Evolutionary conservation across 2,797 vertebrate species (phyloP), one percentile per base, ranked within the genome.

Genomic region (Capromys pilorides): DNA sequence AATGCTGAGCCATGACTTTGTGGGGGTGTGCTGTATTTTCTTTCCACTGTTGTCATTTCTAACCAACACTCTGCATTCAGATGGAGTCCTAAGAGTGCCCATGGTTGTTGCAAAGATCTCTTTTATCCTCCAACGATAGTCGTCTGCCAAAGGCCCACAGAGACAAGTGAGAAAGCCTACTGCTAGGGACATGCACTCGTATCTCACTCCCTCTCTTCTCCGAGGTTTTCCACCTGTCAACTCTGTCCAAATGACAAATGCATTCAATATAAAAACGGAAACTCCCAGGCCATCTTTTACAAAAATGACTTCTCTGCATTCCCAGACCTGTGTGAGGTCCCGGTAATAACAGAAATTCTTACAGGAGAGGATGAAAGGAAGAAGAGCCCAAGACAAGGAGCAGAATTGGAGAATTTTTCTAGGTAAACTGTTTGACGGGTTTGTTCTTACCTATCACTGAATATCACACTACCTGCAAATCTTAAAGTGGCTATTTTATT

Each of bases 211-310:
- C 36, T 24, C 22, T 26, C 54, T 80, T 82, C 57, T 62, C 24
- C 41, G 51, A 75, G 49, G 7, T 18, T 88, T 91, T 94, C 83
- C 61, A 33, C 62, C 71, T 93, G 85, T 84, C 91, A 86, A 26
- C 41, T 89, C 6, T 87, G 78, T 69, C 67, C 49, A 69, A 69
- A 39, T 91, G 93, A 91, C 45, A 95, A 88, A 92, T 88, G 69
- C 69, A 86, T 90, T 69, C 75, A 92, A 41, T 59, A 88, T 73
- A 71, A 90, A 94, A 94, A 84, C 24, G 64, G 77, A 92, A 88
- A 39, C 51, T 73, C 79, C 92, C 39, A 86, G 83, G 90, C 66
- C 79, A 82, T 91, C 82, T 91, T 88, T 95, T 69, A 96, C n/a
- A 86, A 95, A 94, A 91, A 80, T n/a, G 75, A 67, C 73, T 86